Base-by-base conservation (phyloP, 2,113 vertebrate genomes). In the Vidua chalybeata region DNA sequence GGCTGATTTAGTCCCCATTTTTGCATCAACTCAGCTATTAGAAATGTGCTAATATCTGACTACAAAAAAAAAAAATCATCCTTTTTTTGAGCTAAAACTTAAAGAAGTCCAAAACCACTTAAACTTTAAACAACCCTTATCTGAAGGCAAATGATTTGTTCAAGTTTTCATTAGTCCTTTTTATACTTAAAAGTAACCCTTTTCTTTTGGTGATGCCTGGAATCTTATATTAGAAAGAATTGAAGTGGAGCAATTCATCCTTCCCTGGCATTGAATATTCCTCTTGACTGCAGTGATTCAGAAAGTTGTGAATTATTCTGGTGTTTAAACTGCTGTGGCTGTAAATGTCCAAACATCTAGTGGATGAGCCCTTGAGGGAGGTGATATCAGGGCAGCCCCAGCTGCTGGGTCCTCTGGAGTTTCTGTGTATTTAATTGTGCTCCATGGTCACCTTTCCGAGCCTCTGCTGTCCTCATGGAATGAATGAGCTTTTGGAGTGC, bases 301-400 rank as follows among this genome's bases (percentile, higher is more conserved):
- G 35, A 74, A 83, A 72, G 31, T 11, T 76, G 51, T 83, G 51
- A 87, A 78, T 90, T 86, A 46, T 80, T 84, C 72, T 89, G 48
- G 21, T 43, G 39, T 56, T 68, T 79, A 19, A 83, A 37, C 41
- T 66, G 37, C 28, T 72, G 52, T 6, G 22, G 23, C 26, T 64
- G 43, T 10, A 74, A 49, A 16, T 18, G n/a, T 58, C 67, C 26
- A 49, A 56, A 48, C 4, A 26, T 15, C 22, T 67, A 0, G 0
- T 48, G 51, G 62, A 27, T 67, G 56, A 59, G 66, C 45, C 45
- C 27, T 59, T 33, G n/a, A 46, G 39, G 48, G 26, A 67, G 63
- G 35, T 0, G 1, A 20, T 20, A 7, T 0, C 20, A 35, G 8
- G 21, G 33, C 5, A 23, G 20, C 15, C 8, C 11, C 46, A 46